Evolutionary conservation across 2,113 vertebrate species (phyloP), one percentile per base, ranked within the genome.

Genomic region (Orycteropus afer): DNA sequence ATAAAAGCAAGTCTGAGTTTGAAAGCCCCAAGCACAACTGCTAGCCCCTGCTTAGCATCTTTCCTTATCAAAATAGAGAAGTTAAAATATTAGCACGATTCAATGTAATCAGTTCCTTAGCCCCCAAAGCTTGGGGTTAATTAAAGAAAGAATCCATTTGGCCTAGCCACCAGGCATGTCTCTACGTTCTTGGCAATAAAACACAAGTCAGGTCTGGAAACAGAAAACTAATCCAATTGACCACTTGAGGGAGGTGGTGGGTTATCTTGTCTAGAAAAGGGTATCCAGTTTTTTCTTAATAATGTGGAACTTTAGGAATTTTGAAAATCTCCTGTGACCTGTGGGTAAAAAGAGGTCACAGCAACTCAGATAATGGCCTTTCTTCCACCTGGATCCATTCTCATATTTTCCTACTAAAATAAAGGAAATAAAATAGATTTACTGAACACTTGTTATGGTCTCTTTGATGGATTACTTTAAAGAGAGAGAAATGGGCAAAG

Each of bases 231-330:
- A 97, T 95, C 87, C 93, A 29, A 8, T 47, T 98, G 98, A 96
- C 97, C 98, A 97, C 98, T 98, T 98, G 98, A 98, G 97, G 97
- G 98, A 98, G 97, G 97, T 98, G 97, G 97, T 97, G 97, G 93
- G 97, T 98, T 97, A 96, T 97, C 96, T 98, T 97, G 86, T 95
- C 91, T 73, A 71, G 86, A 87, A 95, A 97, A 91, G 67, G 1
- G 7, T 95, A 95, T 85, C 61, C 69, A 83, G 47, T 88, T 90
- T 20, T 90, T 94, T 94, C 82, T 22, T 53, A 96, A n/a, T 93
- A 93, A 81, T 67, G 82, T 96, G 86, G 81, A 94, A 80, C 27
- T 97, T 95, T 71, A 97, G 91, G 87, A 97, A 89, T 93, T 96
- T 82, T 89, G 80, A 97, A 95, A 85, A 29, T 96, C 95, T 97